Evolutionary conservation across 2,888 invertebrate genomes (phyloP).

Genomic region (Nomada fucata): DNA sequence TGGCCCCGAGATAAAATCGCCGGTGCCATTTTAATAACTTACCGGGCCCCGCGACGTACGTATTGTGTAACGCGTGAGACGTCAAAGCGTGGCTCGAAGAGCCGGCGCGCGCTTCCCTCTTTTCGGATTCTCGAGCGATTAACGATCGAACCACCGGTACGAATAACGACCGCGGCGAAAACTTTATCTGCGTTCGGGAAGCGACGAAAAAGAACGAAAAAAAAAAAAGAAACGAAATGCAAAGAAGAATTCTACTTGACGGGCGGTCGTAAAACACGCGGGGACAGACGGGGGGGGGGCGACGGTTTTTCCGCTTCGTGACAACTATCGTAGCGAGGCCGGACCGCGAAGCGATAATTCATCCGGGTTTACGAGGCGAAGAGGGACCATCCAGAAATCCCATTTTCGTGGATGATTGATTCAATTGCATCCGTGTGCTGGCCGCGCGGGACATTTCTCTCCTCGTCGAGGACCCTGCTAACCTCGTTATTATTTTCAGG

Average conservation of each 20-base stretch:
- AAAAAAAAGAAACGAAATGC: not conserved
- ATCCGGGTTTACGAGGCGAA: slow-evolving; percentile 53
- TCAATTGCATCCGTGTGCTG: slow-evolving; percentile 74
- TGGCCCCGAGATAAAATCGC: slow-evolving; percentile 55
- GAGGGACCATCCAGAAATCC: slow-evolving; percentile 53
- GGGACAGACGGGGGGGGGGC: not conserved
- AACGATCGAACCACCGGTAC: slow-evolving; percentile 37
- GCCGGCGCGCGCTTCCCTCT: not conserved
- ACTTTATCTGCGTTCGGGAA: slow-evolving; percentile 13
- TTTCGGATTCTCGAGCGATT: slow-evolving; percentile 42
- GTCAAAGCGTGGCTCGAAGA: not conserved
- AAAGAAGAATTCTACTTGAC: not conserved
- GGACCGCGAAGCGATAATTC: slow-evolving; percentile 62
- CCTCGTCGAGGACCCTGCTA: slow-evolving; percentile 76
- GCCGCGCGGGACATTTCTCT: slow-evolving; percentile 61
- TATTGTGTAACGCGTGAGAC: slow-evolving; percentile 40
- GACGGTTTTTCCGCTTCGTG: slow-evolving; percentile 39
- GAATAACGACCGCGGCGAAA: slow-evolving; percentile 33
- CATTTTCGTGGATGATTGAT: slow-evolving; percentile 72
- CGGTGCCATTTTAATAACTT: slow-evolving; percentile 61
- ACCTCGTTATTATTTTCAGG: slow-evolving; percentile 81
- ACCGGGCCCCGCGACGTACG: slow-evolving; percentile 33
- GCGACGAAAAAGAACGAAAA: not conserved
- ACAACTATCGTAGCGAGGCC: slow-evolving; percentile 52
- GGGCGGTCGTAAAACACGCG: slow-evolving; percentile 21